phyloP scores from a whole-genome alignment of 2,888 invertebrate genomes.

The Leuctra nigra region DNA sequence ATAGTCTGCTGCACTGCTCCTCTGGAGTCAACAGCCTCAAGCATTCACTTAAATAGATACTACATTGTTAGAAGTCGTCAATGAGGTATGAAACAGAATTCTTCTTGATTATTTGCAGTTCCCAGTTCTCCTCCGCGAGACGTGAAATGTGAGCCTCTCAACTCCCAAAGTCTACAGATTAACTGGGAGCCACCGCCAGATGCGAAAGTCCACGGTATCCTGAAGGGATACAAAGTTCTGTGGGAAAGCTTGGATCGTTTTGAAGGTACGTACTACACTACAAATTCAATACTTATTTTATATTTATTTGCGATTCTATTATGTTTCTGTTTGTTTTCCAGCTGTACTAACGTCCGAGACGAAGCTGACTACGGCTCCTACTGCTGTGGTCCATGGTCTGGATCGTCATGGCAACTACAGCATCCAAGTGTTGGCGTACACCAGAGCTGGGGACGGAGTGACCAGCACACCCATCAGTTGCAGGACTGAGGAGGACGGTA shows the following conservation, averaged over 20 bases:
- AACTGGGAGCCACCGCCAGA: conserved; percentile 78
- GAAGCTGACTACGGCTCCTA: conserved; percentile 33
- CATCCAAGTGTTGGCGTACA: conserved; percentile 44
- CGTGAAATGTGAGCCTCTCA: conserved; percentile 71
- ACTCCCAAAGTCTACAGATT: conserved; percentile 77
- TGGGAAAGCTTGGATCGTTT: conserved; percentile 25
- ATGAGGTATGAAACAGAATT: not conserved
- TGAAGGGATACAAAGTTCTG: conserved; percentile 73
- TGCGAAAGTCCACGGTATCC: conserved; percentile 72
- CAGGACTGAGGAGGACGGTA: conserved; percentile 42
- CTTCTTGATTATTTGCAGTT: conserved; percentile 47
- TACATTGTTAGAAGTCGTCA: too few species aligned
- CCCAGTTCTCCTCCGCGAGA: conserved; percentile 81
- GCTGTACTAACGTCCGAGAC: conserved; percentile 28
- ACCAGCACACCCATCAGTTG: conserved; percentile 39
- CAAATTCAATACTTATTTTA: not conserved
- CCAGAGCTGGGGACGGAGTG: conserved; percentile 43
- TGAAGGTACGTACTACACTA: conserved; percentile 20
- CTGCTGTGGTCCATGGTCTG: conserved; percentile 38
- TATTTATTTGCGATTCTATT: too few species aligned
- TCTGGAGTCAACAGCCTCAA: too few species aligned
- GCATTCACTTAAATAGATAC: too few species aligned
- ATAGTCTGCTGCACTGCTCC: too few species aligned
- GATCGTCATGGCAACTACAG: conserved; percentile 47
- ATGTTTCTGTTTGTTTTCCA: too few species aligned